These are phyloP conservation scores for Agelas oroides DNA, from an alignment of 37 sponge, comb jelly and placozoan species.

Conservation along the genomic window DNA sequence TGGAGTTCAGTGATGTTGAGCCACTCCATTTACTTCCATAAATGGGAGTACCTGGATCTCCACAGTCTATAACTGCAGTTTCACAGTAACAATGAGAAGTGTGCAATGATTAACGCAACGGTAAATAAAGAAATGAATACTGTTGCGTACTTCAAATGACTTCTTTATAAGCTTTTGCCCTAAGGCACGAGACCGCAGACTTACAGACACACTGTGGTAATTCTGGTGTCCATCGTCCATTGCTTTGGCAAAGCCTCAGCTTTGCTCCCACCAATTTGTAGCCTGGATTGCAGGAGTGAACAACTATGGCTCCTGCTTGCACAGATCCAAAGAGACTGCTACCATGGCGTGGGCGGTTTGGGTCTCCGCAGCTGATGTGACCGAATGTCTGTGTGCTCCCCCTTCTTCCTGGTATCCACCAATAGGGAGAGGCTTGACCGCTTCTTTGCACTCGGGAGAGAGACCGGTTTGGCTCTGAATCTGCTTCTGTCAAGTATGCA, in stretches of 20 bases:
- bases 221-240: slow-evolving; percentile 41
- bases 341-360: slow-evolving; percentile 8
- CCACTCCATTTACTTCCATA: slow-evolving; percentile 7
- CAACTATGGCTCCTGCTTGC: slow-evolving; percentile 20
- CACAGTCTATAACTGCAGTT: slow-evolving; percentile 35
- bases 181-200: too few species aligned
- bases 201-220: slow-evolving; percentile 40
- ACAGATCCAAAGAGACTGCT: slow-evolving; percentile 31
- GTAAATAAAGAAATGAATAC: too few species aligned
- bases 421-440: neutral
- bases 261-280: slow-evolving; percentile 45
- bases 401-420: slow-evolving; percentile 16
- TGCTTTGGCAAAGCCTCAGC: slow-evolving; percentile 30
- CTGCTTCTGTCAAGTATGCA: too few species aligned
- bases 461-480: too few species aligned
- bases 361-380: slow-evolving; percentile 24
- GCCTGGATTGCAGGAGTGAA: slow-evolving; percentile 40
- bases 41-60: slow-evolving; percentile 32
- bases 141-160: too few species aligned
- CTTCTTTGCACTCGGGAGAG: neutral
- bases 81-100: too few species aligned
- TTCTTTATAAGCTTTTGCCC: neutral
- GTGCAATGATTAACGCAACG: too few species aligned
- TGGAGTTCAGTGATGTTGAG: slow-evolving; percentile 11
- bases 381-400: neutral